Evolutionary conservation across 2,113 vertebrate genomes (phyloP), one percentile per base, ranked within the genome.

Genomic region (Platanista minor): DNA sequence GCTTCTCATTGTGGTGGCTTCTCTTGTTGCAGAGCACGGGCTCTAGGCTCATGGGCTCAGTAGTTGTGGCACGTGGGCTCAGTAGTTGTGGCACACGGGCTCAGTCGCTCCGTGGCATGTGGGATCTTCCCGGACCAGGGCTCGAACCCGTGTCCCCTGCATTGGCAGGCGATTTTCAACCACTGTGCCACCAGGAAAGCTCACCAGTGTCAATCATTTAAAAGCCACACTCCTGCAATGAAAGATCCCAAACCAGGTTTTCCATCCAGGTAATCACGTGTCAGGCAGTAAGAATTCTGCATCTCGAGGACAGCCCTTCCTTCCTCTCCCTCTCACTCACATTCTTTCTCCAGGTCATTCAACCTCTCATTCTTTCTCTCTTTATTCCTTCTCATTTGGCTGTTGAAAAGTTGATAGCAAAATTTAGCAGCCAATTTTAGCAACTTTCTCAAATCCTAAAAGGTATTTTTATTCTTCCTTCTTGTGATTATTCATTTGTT

Each of bases 301-400:
- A 0, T 13, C 89, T 18, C 52, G 0, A 33, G 15, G 6, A 0
- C 64, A 6, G 11, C 25, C 29, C 49, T 7, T 1, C 21, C 29
- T 1, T 2, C 11, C 46, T 5, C 49, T 12, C 13, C 0, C 13
- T 12, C 39, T 3, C 29, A 17, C 7, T 3, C 0, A 18, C 11
- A 1, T 36, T 25, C 54, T 27, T 18, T 36, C 33, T 52, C 83
- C 5, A 0, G 0, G 5, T 27, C 15, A 77, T 29, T 69, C 33
- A 27, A 20, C 29, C 39, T 36, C 31, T n/a, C 41, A 4, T 11
- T 3, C 13, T 6, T 36, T 20, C 41, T 17, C 52, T 62, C 43
- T 10, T 5, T 75, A 20, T 7, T 57, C 59, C 78, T 69, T 75
- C 49, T 85, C 31, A 0, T 9, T 7, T 23, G 41, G 8, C 17